Evolutionary conservation across 2,113 vertebrate genomes (phyloP).

Genomic region (Dicrurus megarhynchus): DNA sequence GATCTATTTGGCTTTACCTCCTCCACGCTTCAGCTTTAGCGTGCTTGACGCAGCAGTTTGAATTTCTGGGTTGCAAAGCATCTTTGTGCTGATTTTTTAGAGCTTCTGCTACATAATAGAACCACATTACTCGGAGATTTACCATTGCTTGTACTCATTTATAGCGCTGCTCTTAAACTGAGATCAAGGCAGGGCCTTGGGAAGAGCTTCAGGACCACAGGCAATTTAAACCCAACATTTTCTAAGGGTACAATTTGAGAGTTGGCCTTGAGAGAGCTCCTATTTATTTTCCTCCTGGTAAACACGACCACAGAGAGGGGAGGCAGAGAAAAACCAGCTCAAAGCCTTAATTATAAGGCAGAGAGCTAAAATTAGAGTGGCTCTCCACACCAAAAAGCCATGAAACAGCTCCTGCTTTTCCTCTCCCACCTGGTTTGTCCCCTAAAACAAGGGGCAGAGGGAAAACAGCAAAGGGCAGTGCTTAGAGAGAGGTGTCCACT

Average conservation of each 20-base stretch:
- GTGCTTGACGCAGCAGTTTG: not conserved
- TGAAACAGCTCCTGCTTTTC: accelerated
- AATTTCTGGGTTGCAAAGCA: not conserved
- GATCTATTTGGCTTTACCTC: not conserved
- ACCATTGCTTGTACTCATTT: not conserved
- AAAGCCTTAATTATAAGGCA: not conserved
- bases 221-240: not conserved
- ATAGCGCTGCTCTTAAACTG: not conserved
- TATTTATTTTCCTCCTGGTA: not conserved
- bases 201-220: not conserved
- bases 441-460: not conserved
- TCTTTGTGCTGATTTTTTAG: not conserved
- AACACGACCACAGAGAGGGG: not conserved
- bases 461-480: not conserved
- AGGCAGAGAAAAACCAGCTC: not conserved
- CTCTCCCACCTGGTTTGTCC: not conserved
- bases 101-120: not conserved
- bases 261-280: not conserved
- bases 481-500: not conserved
- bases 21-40: not conserved
- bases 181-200: not conserved
- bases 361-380: not conserved
- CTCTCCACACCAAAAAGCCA: not conserved
- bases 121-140: not conserved
- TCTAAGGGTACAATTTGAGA: not conserved